These are phyloP conservation scores for Naja naja DNA, from an alignment of 2,113 vertebrate genomes.

Conservation along the genomic window DNA sequence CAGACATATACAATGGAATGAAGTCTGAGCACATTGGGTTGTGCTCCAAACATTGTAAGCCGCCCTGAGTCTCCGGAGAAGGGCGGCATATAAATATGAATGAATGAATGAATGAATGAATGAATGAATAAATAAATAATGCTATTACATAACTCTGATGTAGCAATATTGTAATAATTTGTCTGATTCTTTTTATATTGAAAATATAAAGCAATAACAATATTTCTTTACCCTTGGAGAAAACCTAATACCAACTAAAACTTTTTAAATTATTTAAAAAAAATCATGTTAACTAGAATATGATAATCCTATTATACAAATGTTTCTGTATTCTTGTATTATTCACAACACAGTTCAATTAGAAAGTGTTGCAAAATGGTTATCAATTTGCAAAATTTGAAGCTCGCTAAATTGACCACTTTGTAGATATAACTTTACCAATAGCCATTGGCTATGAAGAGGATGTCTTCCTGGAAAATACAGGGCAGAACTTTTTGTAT, in stretches of 20 bases:
- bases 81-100: too few relatives aligned
- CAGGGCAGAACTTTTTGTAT: not conserved
- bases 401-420: not conserved
- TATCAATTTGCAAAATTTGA: not conserved
- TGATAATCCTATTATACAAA: not conserved
- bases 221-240: not conserved
- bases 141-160: not conserved
- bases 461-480: not conserved
- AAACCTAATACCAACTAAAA: not conserved
- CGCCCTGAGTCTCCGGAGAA: too few relatives aligned
- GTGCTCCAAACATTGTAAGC: too few relatives aligned
- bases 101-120: too few relatives aligned
- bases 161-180: not conserved
- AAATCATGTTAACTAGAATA: not conserved
- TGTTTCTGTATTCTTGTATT: not conserved
- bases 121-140: too few relatives aligned
- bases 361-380: not conserved
- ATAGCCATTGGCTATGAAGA: not conserved
- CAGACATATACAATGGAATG: too few relatives aligned
- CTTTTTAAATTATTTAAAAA: not conserved
- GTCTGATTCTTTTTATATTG: not conserved
- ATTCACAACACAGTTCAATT: not conserved
- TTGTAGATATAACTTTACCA: not conserved
- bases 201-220: not conserved
- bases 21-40: too few relatives aligned